Evolutionary conservation across 2,888 invertebrate genomes (phyloP).

Genomic region (Cyclophora albipunctata): DNA sequence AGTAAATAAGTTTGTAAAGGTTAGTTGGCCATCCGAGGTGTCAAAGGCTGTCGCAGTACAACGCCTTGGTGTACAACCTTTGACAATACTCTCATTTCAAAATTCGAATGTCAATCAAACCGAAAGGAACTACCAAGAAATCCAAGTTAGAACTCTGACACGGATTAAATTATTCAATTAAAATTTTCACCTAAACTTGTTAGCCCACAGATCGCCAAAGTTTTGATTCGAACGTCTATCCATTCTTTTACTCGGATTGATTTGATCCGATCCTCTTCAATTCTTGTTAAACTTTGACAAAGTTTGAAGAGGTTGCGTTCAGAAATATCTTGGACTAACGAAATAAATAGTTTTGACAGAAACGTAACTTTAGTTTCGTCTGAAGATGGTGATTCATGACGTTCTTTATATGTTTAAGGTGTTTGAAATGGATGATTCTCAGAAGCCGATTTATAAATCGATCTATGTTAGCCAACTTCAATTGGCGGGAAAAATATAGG

Average conservation of each 20-base stretch:
- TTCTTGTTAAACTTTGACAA: conserved; percentile 45
- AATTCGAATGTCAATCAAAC: background rate
- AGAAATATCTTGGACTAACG: conserved; percentile 59
- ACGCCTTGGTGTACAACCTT: too few relatives aligned
- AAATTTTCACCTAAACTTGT: conserved; percentile 21
- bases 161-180: conserved; percentile 4
- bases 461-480: too few relatives aligned
- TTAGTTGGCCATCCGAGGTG: too few relatives aligned
- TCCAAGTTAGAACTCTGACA: background rate
- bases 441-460: background rate
- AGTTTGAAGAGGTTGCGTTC: conserved; percentile 54
- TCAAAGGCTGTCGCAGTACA: too few relatives aligned
- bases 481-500: too few relatives aligned
- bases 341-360: conserved; percentile 53
- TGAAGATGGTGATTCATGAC: conserved; percentile 54
- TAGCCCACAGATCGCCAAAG: conserved; percentile 41
- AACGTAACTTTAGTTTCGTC: conserved; percentile 51
- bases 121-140: background rate
- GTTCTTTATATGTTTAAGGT: background rate
- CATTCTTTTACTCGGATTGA: conserved; percentile 62
- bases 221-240: conserved; percentile 44
- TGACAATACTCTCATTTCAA: too few relatives aligned
- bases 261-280: conserved; percentile 55
- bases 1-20: too few relatives aligned
- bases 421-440: conserved; percentile 21